phyloP scores from a whole-genome alignment of 2,113 vertebrate genomes.

The Eidolon helvum region DNA sequence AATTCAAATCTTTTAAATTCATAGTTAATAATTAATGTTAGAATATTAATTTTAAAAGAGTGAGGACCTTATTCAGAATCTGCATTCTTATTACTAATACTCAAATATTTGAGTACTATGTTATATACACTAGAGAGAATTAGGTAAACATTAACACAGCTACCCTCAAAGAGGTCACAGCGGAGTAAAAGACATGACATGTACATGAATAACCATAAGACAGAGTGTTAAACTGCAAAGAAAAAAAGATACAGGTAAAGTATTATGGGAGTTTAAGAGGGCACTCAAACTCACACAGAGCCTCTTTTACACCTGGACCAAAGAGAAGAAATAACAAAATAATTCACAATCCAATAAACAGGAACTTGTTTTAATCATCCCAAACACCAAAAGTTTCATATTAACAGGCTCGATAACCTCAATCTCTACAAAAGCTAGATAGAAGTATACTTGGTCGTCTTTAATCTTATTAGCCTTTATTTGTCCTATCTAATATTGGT shows the following conservation, averaged over 20 bases:
- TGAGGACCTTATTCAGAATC: neutral
- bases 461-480: neutral
- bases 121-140: neutral
- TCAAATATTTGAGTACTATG: neutral
- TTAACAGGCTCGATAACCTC: neutral
- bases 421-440: neutral
- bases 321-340: neutral
- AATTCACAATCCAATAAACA: neutral
- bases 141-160: neutral
- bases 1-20: neutral
- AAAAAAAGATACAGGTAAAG: neutral
- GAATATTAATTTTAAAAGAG: neutral
- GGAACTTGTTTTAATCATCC: neutral
- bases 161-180: neutral
- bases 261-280: neutral
- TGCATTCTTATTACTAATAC: neutral
- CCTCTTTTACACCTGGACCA: neutral
- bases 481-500: neutral
- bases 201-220: neutral
- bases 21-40: conserved; percentile 17
- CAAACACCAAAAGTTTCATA: neutral
- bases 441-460: neutral
- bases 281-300: neutral
- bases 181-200: neutral
- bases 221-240: neutral